Evolutionary conservation across 2,888 invertebrate genomes (phyloP).

Genomic region (Calliphora vomitoria): DNA sequence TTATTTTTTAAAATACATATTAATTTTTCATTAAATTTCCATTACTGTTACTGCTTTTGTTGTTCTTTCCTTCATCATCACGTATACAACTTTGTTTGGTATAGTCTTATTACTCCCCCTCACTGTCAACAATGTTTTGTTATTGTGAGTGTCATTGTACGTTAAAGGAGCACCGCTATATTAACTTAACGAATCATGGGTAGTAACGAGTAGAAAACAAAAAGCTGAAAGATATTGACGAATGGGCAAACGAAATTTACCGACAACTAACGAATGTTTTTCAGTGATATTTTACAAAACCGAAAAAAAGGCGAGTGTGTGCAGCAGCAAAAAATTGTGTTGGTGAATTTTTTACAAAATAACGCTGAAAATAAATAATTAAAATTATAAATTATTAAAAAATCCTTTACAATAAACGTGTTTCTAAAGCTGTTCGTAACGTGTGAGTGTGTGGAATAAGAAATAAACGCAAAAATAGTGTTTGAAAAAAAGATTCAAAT

Average conservation of each 20-base stretch:
- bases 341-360: conserved; percentile 61
- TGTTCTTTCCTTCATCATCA: conserved; percentile 31
- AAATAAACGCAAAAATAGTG: conserved; percentile 39
- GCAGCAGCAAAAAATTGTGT: conserved; percentile 68
- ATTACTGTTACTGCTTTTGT: conserved; percentile 14
- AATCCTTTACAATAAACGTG: conserved; percentile 50
- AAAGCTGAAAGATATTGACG: conserved; percentile 52
- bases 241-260: conserved; percentile 70
- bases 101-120: conserved; percentile 69
- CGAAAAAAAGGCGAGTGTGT: conserved; percentile 70
- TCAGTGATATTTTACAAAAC: conserved; percentile 65
- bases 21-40: neutral
- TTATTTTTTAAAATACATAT: no score
- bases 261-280: conserved; percentile 72
- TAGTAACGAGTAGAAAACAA: conserved; percentile 56
- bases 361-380: conserved; percentile 53
- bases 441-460: conserved; percentile 68
- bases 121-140: conserved; percentile 34
- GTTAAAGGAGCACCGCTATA: conserved; percentile 57
- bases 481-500: conserved; percentile 45
- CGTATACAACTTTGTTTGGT: conserved; percentile 62
- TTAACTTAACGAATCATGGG: neutral
- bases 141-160: conserved; percentile 40
- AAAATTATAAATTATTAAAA: conserved; percentile 41
- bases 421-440: conserved; percentile 60